Base-by-base conservation (phyloP, 2,113 vertebrate genomes). In the Miniopterus natalensis region DNA sequence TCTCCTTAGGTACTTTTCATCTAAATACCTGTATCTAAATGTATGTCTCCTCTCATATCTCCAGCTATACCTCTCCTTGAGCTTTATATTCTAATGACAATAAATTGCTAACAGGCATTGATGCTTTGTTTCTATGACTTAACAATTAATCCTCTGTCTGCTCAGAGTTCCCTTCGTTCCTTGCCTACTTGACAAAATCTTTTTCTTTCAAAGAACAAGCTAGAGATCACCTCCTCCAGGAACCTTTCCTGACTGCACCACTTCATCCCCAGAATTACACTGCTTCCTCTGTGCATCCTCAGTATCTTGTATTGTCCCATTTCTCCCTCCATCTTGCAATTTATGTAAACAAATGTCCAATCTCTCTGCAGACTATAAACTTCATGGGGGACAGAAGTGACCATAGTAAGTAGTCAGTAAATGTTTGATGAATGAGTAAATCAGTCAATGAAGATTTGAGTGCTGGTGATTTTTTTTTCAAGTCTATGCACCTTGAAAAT, bases 101-200 rank as follows among this genome's bases (percentile, higher is more conserved):
- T 8, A 66, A 84, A 88, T 84, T 51, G 27, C 79, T 70, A 45
- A 29, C 9, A n/a, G 9, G 1, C 11, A 3, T 75, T 84, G 17
- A 84, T 25, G 15, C 51, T 81, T 95, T 45, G 29, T 84, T 68
- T 29, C 85, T 96, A 23, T 70, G 75, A 90, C n/a, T 84, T 78
- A 71, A 29, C 27, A 8, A 8, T 85, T 66, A 80, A 53, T 63
- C 55, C 6, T 59, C 6, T 49, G 27, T 51, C 61, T 84, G 10
- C 15, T 11, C 15, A 42, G 17, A 86, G 75, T 73, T 77, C 49
- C 27, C 74, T 92, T 87, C 66, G 71, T 88, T 57, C 31, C 12
- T 79, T 90, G 6, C 47, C 31, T 27, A 55, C n/a, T 55, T 23
- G 47, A 57, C 40, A 90, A 51, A 71, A 5, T 25, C 7, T 53